phyloP scores from a whole-genome alignment of 2,113 vertebrate species.

The Gadus macrocephalus region DNA sequence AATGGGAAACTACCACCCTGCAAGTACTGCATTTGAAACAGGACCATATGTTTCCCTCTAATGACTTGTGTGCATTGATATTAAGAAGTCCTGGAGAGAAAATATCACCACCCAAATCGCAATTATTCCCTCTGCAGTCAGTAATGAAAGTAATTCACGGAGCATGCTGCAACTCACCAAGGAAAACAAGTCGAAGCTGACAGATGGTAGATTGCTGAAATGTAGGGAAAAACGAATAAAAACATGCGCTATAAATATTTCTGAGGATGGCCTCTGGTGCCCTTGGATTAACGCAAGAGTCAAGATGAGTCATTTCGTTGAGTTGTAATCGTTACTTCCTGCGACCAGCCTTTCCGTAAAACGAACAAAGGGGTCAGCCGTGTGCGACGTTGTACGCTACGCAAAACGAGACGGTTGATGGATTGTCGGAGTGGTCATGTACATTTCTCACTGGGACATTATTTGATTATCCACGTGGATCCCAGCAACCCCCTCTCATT shows the following conservation, averaged over 20 bases:
- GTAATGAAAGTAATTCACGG: conserved; percentile 33
- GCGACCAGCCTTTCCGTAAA: no score
- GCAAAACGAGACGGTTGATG: no score
- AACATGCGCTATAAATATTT: conserved; percentile 28
- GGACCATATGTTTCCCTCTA: conserved; percentile 51
- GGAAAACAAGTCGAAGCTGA: conserved; percentile 34
- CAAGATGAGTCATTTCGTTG: no score
- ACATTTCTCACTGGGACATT: conserved; percentile 11
- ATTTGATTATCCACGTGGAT: conserved; percentile 40
- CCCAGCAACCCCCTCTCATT: conserved; percentile 22
- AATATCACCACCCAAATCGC: conserved; percentile 41
- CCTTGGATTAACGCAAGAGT: conserved; percentile 7
- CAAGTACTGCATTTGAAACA: conserved; percentile 20
- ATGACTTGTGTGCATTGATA: conserved; percentile 47
- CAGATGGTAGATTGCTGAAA: conserved; percentile 39
- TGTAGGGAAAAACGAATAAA: background rate
- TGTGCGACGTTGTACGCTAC: no score
- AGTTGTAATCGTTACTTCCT: no score
- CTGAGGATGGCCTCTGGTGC: conserved; percentile 30
- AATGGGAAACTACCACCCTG: no score
- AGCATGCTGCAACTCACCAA: conserved; percentile 27
- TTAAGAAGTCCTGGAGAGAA: conserved; percentile 33
- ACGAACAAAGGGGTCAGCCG: no score
- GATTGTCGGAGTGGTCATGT: background rate
- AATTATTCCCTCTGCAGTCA: conserved; percentile 48